These are phyloP conservation scores for Panzeria rudis DNA, from an alignment of 2,888 invertebrate genomes.

Conservation along the genomic window DNA sequence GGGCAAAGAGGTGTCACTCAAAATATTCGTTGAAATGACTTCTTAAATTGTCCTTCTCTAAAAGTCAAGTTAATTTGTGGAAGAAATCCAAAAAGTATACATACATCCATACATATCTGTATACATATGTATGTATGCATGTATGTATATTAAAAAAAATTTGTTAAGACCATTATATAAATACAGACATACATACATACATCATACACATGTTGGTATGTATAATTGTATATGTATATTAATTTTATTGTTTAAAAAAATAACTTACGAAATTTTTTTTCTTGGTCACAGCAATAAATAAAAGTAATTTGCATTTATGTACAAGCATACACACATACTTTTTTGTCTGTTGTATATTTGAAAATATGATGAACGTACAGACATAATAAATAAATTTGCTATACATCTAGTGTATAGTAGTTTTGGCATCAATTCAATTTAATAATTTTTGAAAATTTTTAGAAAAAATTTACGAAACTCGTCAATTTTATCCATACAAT, in stretches of 20 bases:
- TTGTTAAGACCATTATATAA: background rate
- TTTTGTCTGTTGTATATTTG: background rate
- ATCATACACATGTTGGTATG: too few relatives aligned
- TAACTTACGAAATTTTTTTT: background rate
- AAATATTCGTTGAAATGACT: background rate
- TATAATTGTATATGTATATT: background rate
- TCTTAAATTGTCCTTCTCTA: background rate
- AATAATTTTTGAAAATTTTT: conserved; percentile 27
- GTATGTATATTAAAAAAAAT: background rate
- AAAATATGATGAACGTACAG: conserved; percentile 20
- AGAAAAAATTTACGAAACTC: background rate
- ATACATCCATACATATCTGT: background rate
- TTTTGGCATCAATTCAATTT: conserved; percentile 64
- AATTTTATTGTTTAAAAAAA: background rate
- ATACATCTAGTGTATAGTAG: background rate
- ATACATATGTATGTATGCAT: background rate
- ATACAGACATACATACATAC: background rate
- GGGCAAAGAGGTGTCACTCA: background rate
- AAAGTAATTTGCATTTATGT: conserved; percentile 55
- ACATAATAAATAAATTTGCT: conserved; percentile 14
- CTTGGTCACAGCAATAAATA: conserved; percentile 39
- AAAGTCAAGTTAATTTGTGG: conserved; percentile 15
- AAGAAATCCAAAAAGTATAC: conserved; percentile 34
- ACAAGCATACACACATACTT: background rate
- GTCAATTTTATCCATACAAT: background rate